These are phyloP conservation scores for Eulemur rufifrons DNA, from an alignment of 2,113 vertebrate genomes.

Conservation along the genomic window DNA sequence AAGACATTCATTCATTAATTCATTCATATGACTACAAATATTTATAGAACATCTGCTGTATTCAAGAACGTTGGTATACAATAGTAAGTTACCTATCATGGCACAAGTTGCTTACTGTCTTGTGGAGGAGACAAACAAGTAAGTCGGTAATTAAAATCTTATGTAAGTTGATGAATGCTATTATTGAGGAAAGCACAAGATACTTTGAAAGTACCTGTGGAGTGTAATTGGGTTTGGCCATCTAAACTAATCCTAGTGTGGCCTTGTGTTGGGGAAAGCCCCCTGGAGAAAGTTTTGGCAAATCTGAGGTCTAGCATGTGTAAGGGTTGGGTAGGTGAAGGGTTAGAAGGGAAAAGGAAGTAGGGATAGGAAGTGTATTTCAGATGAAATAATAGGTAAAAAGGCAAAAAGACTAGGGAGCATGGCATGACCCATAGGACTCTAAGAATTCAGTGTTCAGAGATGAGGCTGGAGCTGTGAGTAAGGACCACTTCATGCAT, in stretches of 20 bases:
- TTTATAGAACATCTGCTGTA: neutral
- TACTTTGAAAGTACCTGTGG: neutral
- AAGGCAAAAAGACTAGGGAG: neutral
- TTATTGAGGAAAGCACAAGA: neutral
- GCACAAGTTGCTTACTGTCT: neutral
- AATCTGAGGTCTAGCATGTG: neutral
- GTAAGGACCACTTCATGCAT: neutral
- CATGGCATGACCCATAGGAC: neutral
- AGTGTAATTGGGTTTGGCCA: neutral
- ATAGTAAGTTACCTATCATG: neutral
- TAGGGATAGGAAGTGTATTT: neutral
- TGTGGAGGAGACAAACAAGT: neutral
- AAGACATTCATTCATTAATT: neutral
- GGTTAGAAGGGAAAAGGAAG: neutral
- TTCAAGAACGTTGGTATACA: neutral
- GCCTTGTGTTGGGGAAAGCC: conserved; percentile 10
- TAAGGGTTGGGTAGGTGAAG: neutral
- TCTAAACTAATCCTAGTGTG: neutral
- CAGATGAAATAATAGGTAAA: neutral
- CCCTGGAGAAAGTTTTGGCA: conserved; percentile 17
- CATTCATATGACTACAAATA: neutral
- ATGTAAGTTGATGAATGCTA: neutral
- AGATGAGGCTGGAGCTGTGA: neutral
- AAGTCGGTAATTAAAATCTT: conserved; percentile 29
- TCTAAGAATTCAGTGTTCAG: neutral